Percentiles rank a stretch among this genome's conserved stretches.
Evolutionary conservation across 2,888 invertebrate species (phyloP).

Genomic region (Phyllotreta cruciferae): DNA sequence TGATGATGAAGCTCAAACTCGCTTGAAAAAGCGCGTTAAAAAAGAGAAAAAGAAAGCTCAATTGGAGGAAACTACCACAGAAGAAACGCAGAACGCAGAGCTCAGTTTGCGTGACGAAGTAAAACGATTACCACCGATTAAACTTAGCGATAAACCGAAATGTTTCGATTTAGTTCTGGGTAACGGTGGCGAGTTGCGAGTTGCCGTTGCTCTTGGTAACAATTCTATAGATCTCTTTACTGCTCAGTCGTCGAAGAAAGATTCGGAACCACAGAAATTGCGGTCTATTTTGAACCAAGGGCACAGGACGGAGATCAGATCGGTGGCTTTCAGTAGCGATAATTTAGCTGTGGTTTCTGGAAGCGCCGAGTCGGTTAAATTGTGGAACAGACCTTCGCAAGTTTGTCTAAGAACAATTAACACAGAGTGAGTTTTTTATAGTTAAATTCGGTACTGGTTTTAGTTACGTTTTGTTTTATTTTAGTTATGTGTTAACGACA

Average conservation of each 20-base stretch:
- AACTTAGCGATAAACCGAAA: slow-evolving; percentile 73
- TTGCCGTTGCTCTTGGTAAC: slow-evolving; percentile 71
- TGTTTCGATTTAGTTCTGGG: slow-evolving; percentile 75
- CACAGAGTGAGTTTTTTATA: slow-evolving; percentile 50
- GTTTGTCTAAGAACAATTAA: slow-evolving; percentile 69
- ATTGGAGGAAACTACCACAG: slow-evolving; percentile 54
- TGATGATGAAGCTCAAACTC: slow-evolving; percentile 74
- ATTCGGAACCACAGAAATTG: slow-evolving; percentile 66
- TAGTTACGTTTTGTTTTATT: background rate
- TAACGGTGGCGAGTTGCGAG: slow-evolving; percentile 73
- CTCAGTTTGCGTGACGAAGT: slow-evolving; percentile 77
- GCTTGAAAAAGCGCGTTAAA: slow-evolving; percentile 78
- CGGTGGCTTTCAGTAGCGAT: slow-evolving; percentile 89
- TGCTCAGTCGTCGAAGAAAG: slow-evolving; percentile 61
- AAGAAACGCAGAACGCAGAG: slow-evolving; percentile 38
- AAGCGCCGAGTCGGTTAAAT: slow-evolving; percentile 85
- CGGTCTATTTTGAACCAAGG: slow-evolving; percentile 77
- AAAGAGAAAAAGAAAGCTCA: slow-evolving; percentile 71
- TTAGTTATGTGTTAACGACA: slow-evolving; percentile 72
- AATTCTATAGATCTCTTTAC: slow-evolving; percentile 79
- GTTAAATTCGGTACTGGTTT: background rate
- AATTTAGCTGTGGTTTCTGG: slow-evolving; percentile 87
- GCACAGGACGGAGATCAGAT: slow-evolving; percentile 88
- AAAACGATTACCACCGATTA: slow-evolving; percentile 70
- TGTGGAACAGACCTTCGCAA: slow-evolving; percentile 87